Percentiles rank a stretch among this genome's conserved stretches.
These are phyloP conservation scores for Zoanthus sociatus DNA, from an alignment of 92 coral and sea anemone species.

Conservation along the genomic window DNA sequence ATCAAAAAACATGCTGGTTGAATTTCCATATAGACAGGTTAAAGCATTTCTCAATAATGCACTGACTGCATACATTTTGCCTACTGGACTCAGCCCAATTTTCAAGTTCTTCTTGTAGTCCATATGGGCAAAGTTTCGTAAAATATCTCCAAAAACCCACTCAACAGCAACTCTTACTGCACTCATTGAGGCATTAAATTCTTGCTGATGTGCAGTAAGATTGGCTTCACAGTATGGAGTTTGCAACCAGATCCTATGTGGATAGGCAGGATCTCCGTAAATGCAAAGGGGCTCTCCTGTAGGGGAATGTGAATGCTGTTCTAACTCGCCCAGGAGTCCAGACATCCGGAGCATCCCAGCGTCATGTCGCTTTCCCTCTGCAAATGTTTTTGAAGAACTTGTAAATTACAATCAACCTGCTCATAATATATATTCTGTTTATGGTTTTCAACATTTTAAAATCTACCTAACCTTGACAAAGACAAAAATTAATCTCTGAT, in stretches of 20 bases:
- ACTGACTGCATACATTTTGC: conserved; percentile 29
- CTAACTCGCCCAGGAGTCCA: background rate
- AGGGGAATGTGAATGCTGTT: background rate
- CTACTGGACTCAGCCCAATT: conserved; percentile 17
- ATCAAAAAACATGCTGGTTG: background rate
- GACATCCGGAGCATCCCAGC: conserved; percentile 6
- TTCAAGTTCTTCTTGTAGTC: conserved; percentile 24
- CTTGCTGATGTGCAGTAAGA: conserved; percentile 36
- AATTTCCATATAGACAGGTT: conserved; percentile 19
- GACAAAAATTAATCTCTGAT: no score
- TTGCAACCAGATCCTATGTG: conserved; percentile 29
- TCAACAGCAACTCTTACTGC: conserved; percentile 6
- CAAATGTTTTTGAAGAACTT: background rate
- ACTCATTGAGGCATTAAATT: conserved; percentile 52
- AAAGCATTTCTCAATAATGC: conserved; percentile 32
- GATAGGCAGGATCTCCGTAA: background rate
- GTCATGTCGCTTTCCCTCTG: conserved; percentile 1
- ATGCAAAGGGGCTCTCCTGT: background rate
- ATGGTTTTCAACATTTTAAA: no score
- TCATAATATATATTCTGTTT: no score
- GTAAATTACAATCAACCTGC: background rate
- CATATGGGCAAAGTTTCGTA: background rate
- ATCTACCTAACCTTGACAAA: no score
- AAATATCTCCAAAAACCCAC: conserved; percentile 31
- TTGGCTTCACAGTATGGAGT: conserved; percentile 32